Base-by-base conservation (phyloP, 2,797 vertebrate genomes). In the Salarias fasciatus region DNA sequence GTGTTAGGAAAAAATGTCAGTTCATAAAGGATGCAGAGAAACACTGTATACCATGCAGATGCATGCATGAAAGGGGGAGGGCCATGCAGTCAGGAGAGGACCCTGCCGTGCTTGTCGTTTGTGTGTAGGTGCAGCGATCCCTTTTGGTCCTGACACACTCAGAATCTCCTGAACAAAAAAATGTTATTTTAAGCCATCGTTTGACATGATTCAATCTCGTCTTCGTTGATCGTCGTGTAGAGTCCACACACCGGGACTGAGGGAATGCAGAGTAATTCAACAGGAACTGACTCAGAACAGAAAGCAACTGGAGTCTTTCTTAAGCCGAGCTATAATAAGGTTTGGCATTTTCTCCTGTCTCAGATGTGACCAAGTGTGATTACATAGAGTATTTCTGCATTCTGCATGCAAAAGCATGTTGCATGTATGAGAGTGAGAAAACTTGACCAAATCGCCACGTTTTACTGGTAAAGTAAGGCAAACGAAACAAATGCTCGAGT, bases 71-170 rank as follows among this genome's bases (percentile, higher is more conserved):
- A 68, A 65, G 81, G 87, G 84, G 55, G 66, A 63, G 54, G 55
- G 72, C 73, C 89, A 91, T 92, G 91, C 91, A 90, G 64, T 86
- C 61, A 80, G 77, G 63, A 75, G 72, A 77, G 46, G 66, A 82
- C 73, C 61, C 75, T 77, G 79, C 75, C 42, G 54, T 87, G 85
- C 85, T 85, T 85, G 81, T 82, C 81, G 85, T 78, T 80, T 86
- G 79, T 77, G 86, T 73, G 58, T 67, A 65, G 62, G 29, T 67
- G 40, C 53, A 69, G 38, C 12, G 9, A 11, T 10, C 56, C 53
- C 13, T 61, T 48, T 13, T 7, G 44, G 18, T 56, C 36, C 10
- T 45, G 41, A 54, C 15, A 53, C 38, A 73, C 65, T 49, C 14
- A 4, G 4, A 47, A 58, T 43, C n/a, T 50, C 69, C 14, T 53